phyloP scores from a whole-genome alignment of 2,888 invertebrate species.

The Theretra japonica region DNA sequence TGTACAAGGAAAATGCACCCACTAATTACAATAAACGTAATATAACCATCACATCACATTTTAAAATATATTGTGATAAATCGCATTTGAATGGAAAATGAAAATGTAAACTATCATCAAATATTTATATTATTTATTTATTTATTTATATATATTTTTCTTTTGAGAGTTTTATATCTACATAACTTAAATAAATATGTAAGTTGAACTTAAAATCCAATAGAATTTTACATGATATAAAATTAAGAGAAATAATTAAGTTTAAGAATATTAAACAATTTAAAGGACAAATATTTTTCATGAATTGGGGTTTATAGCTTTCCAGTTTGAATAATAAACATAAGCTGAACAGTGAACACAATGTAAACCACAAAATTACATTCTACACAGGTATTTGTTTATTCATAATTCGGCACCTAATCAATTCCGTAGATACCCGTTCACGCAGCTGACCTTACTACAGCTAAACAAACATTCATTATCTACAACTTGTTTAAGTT shows the following conservation, averaged over 20 bases:
- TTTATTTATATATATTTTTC: too few relatives aligned
- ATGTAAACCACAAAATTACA: slow-evolving; percentile 5
- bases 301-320: background rate
- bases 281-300: background rate
- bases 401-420: slow-evolving; percentile 13
- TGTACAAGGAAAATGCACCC: too few relatives aligned
- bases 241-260: background rate
- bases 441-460: background rate
- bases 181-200: too few relatives aligned
- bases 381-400: slow-evolving; percentile 17
- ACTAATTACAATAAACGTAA: too few relatives aligned
- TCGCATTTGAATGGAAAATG: too few relatives aligned
- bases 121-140: too few relatives aligned
- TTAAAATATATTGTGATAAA: too few relatives aligned
- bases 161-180: too few relatives aligned
- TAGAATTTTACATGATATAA: too few relatives aligned
- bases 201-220: too few relatives aligned
- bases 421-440: background rate
- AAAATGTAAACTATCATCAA: too few relatives aligned
- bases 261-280: background rate
- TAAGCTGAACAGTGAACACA: background rate
- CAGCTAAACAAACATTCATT: background rate
- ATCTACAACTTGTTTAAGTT: background rate
- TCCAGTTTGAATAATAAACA: background rate
- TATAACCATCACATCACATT: too few relatives aligned